Evolutionary conservation across 2,113 vertebrate genomes (phyloP).

Genomic region (Solea solea): DNA sequence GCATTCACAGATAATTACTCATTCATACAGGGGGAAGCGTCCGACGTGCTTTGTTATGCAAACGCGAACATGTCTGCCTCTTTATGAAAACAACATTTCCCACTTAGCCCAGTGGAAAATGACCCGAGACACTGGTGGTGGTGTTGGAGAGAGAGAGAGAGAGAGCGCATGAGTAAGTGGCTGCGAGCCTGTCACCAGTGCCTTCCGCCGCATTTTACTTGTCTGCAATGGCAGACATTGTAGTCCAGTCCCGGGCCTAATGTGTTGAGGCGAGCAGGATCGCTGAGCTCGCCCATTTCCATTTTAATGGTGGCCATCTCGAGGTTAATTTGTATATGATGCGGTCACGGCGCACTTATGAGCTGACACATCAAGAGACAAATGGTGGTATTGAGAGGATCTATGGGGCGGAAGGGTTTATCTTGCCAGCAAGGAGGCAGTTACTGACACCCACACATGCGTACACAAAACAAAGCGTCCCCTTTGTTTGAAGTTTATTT

Average conservation of each 20-base stretch:
- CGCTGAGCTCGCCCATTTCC: constrained; percentile 67
- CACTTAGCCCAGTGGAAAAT: constrained; percentile 36
- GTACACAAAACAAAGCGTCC: constrained; percentile 31
- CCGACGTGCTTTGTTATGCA: no score
- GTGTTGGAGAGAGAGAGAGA: no score
- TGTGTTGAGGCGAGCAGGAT: constrained; percentile 61
- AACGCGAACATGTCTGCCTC: constrained; percentile 6
- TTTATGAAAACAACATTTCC: constrained; percentile 38
- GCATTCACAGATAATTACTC: neutral
- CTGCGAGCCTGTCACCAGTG: constrained; percentile 36
- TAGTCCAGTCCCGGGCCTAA: constrained; percentile 72
- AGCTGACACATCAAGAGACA: constrained; percentile 64
- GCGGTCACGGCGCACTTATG: constrained; percentile 64
- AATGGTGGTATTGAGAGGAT: constrained; percentile 64
- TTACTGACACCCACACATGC: constrained; percentile 41
- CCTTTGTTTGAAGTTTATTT: constrained; percentile 60
- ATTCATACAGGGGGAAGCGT: neutral
- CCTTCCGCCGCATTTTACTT: constrained; percentile 73
- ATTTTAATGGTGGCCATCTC: constrained; percentile 73
- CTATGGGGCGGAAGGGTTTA: constrained; percentile 69
- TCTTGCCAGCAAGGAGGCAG: constrained; percentile 59
- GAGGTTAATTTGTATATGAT: constrained; percentile 75
- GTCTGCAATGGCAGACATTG: constrained; percentile 60
- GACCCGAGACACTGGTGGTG: neutral
- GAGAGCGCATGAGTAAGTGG: constrained; percentile 11